Base-by-base conservation (phyloP, 2,113 vertebrate species). In the Clarias gariepinus region DNA sequence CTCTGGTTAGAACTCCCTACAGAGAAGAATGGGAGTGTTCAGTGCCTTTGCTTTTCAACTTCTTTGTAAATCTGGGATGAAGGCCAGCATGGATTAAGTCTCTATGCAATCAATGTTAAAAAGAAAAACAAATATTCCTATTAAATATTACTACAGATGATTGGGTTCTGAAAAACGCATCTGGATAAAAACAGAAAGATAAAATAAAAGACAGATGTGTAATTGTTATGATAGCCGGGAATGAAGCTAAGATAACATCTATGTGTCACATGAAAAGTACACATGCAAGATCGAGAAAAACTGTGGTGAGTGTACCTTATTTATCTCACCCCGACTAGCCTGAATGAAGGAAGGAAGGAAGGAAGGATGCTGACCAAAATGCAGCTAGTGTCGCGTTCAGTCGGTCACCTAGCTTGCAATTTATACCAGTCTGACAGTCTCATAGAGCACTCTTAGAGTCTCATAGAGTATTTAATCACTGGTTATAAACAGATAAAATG, bases 41-140 rank as follows among this genome's bases (percentile, higher is more conserved):
- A 30, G 41, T 86, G 57, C 25, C 19, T 89, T 63, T 33, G 36
- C 23, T 74, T 84, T 82, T 55, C 79, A 68, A 74, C 58, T 77
- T 66, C 47, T 66, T 53, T 66, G 33, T 79, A 57, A 81, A 76
- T 81, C 88, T 84, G 82, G 85, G 88, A 86, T 58, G 13, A 52
- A 21, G 60, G 76, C 85, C 88, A 84, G 68, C 28, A 3, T 52
- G 63, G 30, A 79, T 82, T 53, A 82, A 82, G 36, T 19, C 33
- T 81, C 33, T 2, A 0, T 85, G 36, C 1, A 63, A 25, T 71
- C 28, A 25, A 12, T 76, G 25, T 80, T 63, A 57, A 83, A 41
- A 78, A 52, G 30, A 47, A 74, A 36, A 7, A 57, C 47, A 87
- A 78, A 78, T 3, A 28, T 78, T 18, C 30, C 61, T 76, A 41